Evolutionary conservation across 1,140 invertebrate species (phyloP).

Genomic region (Sesamia nonagrioides): DNA sequence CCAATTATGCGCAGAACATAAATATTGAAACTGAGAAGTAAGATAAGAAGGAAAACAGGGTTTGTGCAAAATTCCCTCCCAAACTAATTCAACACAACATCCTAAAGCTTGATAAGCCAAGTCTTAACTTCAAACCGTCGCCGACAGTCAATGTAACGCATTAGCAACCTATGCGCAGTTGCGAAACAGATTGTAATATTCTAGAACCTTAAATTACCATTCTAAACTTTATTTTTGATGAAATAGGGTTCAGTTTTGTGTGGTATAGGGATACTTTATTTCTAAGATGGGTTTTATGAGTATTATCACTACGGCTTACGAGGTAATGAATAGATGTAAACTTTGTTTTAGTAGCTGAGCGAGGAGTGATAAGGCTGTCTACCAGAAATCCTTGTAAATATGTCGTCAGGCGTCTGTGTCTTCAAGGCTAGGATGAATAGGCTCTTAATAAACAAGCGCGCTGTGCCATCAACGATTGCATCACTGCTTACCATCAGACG

Average conservation of each 20-base stretch:
- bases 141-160: background rate
- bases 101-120: background rate
- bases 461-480: too few relatives aligned
- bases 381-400: background rate
- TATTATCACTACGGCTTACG: background rate
- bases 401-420: too few relatives aligned
- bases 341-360: background rate
- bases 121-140: slow-evolving; percentile 7
- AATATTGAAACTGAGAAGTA: too few relatives aligned
- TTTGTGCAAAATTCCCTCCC: background rate
- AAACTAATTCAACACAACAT: background rate
- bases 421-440: too few relatives aligned
- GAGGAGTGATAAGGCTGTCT: background rate
- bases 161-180: background rate
- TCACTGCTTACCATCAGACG: too few relatives aligned
- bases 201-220: background rate
- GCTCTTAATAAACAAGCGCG: too few relatives aligned
- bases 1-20: too few relatives aligned
- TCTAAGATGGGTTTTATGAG: slow-evolving; percentile 11
- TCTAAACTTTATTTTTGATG: background rate
- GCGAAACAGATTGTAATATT: background rate
- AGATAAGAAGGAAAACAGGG: too few relatives aligned
- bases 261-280: background rate
- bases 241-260: background rate
- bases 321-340: background rate